phyloP scores from a whole-genome alignment of 1,140 invertebrate species.

The Calephelis nemesis region DNA sequence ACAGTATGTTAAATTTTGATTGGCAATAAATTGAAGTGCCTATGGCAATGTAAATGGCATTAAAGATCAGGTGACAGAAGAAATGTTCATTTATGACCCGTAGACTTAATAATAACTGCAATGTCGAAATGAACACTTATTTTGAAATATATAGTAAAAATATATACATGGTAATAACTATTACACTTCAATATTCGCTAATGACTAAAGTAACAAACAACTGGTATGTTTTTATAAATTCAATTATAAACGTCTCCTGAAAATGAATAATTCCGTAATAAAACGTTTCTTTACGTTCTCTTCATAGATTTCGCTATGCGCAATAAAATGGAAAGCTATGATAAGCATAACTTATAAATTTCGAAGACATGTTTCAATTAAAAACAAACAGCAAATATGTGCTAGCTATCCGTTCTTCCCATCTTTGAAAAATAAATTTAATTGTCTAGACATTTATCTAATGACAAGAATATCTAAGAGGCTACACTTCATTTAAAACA shows the following conservation, averaged over 20 bases:
- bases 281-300: not conserved
- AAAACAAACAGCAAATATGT: conserved; percentile 6
- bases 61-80: not conserved
- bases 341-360: not conserved
- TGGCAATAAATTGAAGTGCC: not conserved
- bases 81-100: conserved; percentile 17
- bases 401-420: conserved; percentile 4
- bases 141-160: conserved; percentile 2
- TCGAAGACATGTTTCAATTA: not conserved
- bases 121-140: not conserved
- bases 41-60: conserved; percentile 1
- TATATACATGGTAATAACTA: conserved; percentile 11
- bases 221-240: conserved; percentile 9
- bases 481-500: conserved; percentile 7
- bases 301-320: not conserved
- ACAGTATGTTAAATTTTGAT: not conserved
- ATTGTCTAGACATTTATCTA: conserved; percentile 16
- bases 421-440: conserved; percentile 10
- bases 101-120: not conserved
- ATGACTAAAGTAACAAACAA: conserved; percentile 16
- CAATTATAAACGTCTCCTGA: not conserved
- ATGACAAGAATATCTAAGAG: conserved; percentile 15
- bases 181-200: conserved; percentile 3
- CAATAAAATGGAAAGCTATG: not conserved
- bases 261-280: not conserved